Percentiles rank a stretch among this genome's conserved stretches.
These are phyloP conservation scores for Bradypodion ventrale DNA, from an alignment of 2,797 vertebrate species.

Conservation along the genomic window DNA sequence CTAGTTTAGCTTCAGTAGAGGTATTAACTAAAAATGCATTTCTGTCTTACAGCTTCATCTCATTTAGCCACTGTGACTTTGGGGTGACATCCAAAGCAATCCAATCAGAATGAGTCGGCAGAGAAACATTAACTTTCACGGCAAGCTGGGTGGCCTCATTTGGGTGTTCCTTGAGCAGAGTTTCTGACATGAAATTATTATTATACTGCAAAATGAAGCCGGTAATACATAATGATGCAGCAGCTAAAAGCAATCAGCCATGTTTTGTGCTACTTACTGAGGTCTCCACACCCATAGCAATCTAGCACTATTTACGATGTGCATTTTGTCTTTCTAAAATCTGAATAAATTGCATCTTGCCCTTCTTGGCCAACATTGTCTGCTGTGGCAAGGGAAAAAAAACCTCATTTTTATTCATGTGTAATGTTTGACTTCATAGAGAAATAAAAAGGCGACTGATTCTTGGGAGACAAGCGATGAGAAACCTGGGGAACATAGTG, in stretches of 20 bases:
- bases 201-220: slow-evolving; percentile 65
- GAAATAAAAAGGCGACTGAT: too few species aligned
- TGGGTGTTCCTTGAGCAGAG: too few species aligned
- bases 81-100: slow-evolving; percentile 82
- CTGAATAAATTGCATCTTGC: slow-evolving; percentile 28
- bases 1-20: slow-evolving; percentile 78
- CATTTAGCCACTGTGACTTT: slow-evolving; percentile 79
- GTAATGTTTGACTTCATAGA: slow-evolving; percentile 39
- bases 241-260: slow-evolving; percentile 30
- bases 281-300: slow-evolving; percentile 41
- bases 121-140: slow-evolving; percentile 76
- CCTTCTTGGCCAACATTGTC: not conserved
- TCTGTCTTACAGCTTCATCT: slow-evolving; percentile 75
- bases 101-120: slow-evolving; percentile 76
- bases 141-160: slow-evolving; percentile 67
- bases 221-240: slow-evolving; percentile 23
- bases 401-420: not conserved
- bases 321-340: slow-evolving; percentile 37
- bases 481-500: too few species aligned
- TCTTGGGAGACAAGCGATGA: too few species aligned
- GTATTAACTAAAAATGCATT: slow-evolving; percentile 83
- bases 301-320: slow-evolving; percentile 26
- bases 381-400: not conserved
- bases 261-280: slow-evolving; percentile 36
- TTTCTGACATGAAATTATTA: too few species aligned